phyloP scores from a whole-genome alignment of 2,113 vertebrate species.

The Trogon surrucura region DNA sequence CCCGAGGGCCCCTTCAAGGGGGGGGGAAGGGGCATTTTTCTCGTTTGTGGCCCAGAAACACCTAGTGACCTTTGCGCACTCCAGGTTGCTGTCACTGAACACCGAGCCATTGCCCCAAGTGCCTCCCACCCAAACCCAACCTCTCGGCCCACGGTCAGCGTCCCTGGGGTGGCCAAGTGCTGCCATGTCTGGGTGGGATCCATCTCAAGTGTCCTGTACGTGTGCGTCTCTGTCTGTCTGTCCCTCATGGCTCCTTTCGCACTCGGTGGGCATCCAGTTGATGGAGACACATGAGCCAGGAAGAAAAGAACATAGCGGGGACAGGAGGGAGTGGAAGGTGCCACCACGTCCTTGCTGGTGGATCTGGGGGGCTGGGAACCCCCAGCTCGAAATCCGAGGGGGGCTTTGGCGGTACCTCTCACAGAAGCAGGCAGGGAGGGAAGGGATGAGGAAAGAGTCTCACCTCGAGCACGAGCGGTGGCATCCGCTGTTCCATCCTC shows the following conservation, averaged over 20 bases:
- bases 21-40: neutral
- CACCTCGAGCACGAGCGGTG: conserved; percentile 37
- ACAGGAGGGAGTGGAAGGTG: rapidly evolving
- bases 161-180: neutral
- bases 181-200: neutral
- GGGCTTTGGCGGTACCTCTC: neutral
- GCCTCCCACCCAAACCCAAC: neutral
- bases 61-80: neutral
- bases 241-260: neutral
- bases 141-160: neutral
- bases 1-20: neutral
- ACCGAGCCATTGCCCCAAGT: neutral
- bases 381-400: neutral
- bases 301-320: neutral
- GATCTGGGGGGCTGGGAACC: neutral
- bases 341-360: neutral
- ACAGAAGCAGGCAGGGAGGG: neutral
- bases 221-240: neutral
- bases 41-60: neutral
- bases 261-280: rapidly evolving
- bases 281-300: neutral
- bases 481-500: conserved; percentile 68
- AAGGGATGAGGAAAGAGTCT: neutral
- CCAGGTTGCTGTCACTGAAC: neutral
- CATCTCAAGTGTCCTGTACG: neutral